A percentile compares a stretch with the other conserved stretches of the same genome.
These are phyloP conservation scores for Trilocha varians DNA, from an alignment of 2,888 invertebrate genomes.

Conservation along the genomic window DNA sequence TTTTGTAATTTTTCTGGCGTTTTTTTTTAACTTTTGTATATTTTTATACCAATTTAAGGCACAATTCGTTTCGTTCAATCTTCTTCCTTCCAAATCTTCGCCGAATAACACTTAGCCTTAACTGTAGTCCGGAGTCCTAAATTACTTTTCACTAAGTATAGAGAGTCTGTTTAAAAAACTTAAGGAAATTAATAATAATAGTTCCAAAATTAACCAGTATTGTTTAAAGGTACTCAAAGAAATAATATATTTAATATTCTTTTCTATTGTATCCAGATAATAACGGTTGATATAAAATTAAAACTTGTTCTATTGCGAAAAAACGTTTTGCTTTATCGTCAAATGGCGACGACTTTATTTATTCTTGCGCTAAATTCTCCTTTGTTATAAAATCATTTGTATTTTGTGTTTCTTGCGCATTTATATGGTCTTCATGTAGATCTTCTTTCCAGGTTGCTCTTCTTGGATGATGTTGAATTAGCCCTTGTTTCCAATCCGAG, in stretches of 20 bases:
- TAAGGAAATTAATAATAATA: slow-evolving; percentile 63
- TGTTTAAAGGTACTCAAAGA: slow-evolving; percentile 72
- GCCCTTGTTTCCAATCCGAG: slow-evolving; percentile 65
- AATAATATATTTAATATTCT: slow-evolving; percentile 65
- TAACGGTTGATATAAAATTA: slow-evolving; percentile 74
- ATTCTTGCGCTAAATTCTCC: slow-evolving; percentile 53
- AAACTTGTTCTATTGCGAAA: slow-evolving; percentile 76
- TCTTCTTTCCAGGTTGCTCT: slow-evolving; percentile 43
- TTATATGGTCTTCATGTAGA: slow-evolving; percentile 51
- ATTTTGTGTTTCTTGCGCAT: slow-evolving; percentile 62
- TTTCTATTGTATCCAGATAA: slow-evolving; percentile 72
- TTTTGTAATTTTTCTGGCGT: slow-evolving; percentile 45
- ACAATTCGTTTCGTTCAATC: slow-evolving; percentile 51
- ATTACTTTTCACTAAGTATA: slow-evolving; percentile 67
- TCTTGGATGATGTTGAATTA: slow-evolving; percentile 60
- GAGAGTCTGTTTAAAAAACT: slow-evolving; percentile 70
- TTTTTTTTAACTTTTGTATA: slow-evolving; percentile 67
- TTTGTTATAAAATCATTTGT: slow-evolving; percentile 64
- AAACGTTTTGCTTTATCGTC: slow-evolving; percentile 74
- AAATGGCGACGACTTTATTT: slow-evolving; percentile 67
- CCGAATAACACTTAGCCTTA: slow-evolving; percentile 71
- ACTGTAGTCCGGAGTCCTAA: slow-evolving; percentile 63
- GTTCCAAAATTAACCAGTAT: slow-evolving; percentile 74
- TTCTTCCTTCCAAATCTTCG: slow-evolving; percentile 57
- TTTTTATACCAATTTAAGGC: slow-evolving; percentile 75